Conservation (phyloP, 2,797 vertebrate species). For the Bradypus variegatus region DNA sequence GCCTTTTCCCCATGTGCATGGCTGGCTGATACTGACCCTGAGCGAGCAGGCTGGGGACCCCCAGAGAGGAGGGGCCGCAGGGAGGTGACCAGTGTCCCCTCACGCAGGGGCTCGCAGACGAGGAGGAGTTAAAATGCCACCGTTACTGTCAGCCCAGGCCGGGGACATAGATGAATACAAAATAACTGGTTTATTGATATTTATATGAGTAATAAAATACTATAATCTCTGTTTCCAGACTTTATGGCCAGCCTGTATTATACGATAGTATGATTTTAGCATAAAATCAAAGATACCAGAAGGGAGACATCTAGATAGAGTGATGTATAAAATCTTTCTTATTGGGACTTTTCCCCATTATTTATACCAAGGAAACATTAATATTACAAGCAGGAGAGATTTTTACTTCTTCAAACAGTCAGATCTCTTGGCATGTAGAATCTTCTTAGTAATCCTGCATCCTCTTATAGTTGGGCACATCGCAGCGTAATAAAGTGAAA, state of each 20-base stretch:
- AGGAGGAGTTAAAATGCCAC: accelerated
- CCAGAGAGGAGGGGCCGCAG: too few species aligned
- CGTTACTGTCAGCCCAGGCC: accelerated
- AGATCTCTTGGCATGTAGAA: accelerated
- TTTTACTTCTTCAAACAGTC: not conserved
- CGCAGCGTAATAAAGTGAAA: accelerated
- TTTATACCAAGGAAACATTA: accelerated
- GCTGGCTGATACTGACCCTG: not conserved
- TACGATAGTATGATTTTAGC: not conserved
- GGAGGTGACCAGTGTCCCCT: accelerated
- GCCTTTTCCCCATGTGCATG: accelerated
- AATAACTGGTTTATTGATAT: not conserved
- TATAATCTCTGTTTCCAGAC: not conserved
- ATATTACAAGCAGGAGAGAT: accelerated
- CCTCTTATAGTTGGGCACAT: accelerated
- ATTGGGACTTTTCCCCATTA: not conserved
- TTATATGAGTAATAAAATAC: not conserved
- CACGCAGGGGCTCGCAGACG: too few species aligned
- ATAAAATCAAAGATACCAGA: not conserved
- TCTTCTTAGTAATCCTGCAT: not conserved
- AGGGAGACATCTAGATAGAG: not conserved
- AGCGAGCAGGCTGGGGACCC: not conserved
- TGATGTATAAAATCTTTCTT: not conserved
- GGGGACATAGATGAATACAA: accelerated
- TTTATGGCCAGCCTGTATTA: too few species aligned